Percentiles rank a stretch among this genome's conserved stretches.
Conservation (phyloP, 1,140 invertebrate species). For the Hypsibius dujardini region DNA sequence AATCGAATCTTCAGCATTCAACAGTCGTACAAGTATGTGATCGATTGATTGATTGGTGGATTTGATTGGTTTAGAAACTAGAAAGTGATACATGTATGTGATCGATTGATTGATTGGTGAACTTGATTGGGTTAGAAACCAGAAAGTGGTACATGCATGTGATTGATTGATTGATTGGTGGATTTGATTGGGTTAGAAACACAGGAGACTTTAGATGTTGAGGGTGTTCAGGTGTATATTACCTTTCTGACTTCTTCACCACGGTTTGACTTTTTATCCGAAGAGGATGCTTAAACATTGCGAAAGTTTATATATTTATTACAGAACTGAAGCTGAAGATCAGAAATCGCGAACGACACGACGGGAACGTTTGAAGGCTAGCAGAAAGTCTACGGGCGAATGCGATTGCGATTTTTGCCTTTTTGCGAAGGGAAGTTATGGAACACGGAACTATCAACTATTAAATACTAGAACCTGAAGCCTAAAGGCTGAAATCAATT, state of each 20-base stretch:
- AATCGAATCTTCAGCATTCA: neutral
- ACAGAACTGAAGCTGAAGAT: too few species aligned
- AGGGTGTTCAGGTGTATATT: conserved; percentile 2
- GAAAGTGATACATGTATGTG: neutral
- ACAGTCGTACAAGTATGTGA: neutral
- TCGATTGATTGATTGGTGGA: neutral
- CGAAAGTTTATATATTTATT: conserved; percentile 35
- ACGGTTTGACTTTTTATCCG: conserved; percentile 24
- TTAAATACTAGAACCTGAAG: too few species aligned
- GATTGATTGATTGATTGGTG: neutral
- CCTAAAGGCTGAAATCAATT: too few species aligned
- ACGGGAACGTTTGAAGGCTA: too few species aligned
- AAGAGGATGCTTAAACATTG: conserved; percentile 34
- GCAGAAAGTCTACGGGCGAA: too few species aligned
- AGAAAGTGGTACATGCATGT: neutral
- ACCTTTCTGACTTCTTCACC: conserved; percentile 16
- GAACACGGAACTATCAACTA: too few species aligned
- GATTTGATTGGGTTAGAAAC: neutral
- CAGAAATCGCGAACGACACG: too few species aligned
- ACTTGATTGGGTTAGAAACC: neutral
- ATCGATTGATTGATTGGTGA: neutral
- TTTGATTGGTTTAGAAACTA: neutral
- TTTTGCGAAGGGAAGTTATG: too few species aligned
- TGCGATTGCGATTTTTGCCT: too few species aligned
- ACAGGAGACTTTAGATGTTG: neutral